Conservation (phyloP, 2,888 invertebrate species). For the Phasia obesa region DNA sequence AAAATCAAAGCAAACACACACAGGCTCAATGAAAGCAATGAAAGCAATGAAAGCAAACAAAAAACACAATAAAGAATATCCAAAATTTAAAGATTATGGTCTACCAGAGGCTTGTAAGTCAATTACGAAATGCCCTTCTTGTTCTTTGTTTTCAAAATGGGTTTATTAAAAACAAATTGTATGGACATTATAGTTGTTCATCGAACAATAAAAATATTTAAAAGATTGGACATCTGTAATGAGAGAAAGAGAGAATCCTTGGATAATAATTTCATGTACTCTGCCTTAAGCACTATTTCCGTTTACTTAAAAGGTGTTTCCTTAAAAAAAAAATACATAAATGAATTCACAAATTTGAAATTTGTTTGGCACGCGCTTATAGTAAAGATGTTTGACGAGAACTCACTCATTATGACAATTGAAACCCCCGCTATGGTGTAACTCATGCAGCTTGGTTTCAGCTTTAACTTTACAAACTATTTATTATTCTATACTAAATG, state of each 20-base stretch:
- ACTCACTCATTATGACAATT: too few species aligned
- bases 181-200: constrained; percentile 22
- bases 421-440: too few species aligned
- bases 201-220: constrained; percentile 26
- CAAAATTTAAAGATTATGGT: constrained; percentile 47
- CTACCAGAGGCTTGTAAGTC: constrained; percentile 56
- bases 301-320: not conserved
- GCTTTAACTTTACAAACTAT: too few species aligned
- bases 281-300: not conserved
- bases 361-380: not conserved
- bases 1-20: constrained; percentile 15
- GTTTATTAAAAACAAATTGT: constrained; percentile 52
- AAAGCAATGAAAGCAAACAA: not conserved
- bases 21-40: not conserved
- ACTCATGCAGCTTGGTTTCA: too few species aligned
- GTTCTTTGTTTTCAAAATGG: constrained; percentile 47
- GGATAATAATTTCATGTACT: not conserved
- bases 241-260: not conserved
- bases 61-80: constrained; percentile 23
- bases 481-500: too few species aligned
- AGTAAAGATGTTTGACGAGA: not conserved
- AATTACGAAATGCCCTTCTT: constrained; percentile 69
- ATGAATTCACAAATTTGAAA: not conserved
- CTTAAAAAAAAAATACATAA: too few species aligned
- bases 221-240: constrained; percentile 47